Conservation (phyloP, 2,113 vertebrate genomes). For the Ginglymostoma cirratum region DNA sequence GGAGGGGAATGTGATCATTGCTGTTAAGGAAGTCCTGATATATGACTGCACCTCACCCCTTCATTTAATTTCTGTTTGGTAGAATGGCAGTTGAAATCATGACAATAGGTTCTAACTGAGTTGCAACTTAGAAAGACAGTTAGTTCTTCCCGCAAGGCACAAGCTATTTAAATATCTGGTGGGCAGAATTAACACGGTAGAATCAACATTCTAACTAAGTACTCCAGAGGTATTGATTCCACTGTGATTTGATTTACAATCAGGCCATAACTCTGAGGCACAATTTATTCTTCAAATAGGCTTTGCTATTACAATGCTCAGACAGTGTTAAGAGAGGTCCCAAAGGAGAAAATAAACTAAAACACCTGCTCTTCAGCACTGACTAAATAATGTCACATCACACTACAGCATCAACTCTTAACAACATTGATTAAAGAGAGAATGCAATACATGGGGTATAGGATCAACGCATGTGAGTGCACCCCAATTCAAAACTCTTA, state of each 20-base stretch:
- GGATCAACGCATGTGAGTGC: not conserved
- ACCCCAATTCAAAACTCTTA: slow-evolving; percentile 3
- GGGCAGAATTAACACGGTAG: not conserved
- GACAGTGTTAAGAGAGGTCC: slow-evolving; percentile 29
- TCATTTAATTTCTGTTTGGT: not conserved
- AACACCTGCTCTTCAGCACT: slow-evolving; percentile 34
- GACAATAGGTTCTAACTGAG: not conserved
- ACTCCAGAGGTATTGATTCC: slow-evolving; percentile 8
- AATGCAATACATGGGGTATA: not conserved
- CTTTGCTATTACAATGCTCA: slow-evolving; percentile 32
- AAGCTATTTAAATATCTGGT: not conserved
- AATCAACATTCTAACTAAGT: slow-evolving; percentile 29
- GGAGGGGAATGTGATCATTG: not conserved
- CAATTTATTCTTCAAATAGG: slow-evolving; percentile 34
- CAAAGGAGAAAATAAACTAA: slow-evolving; percentile 31
- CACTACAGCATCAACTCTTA: not conserved
- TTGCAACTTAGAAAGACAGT: not conserved
- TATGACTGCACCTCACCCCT: not conserved
- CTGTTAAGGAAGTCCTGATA: not conserved
- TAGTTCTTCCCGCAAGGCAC: not conserved
- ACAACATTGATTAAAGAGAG: slow-evolving; percentile 26
- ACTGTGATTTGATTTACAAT: slow-evolving; percentile 32
- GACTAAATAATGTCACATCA: slow-evolving; percentile 22
- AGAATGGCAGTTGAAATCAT: not conserved
- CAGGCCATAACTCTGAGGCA: slow-evolving; percentile 13